A percentile compares a stretch with the other conserved stretches of the same genome.
These are phyloP conservation scores for Conchocele bisecta DNA, from an alignment of 2,888 invertebrate genomes.

Conservation along the genomic window DNA sequence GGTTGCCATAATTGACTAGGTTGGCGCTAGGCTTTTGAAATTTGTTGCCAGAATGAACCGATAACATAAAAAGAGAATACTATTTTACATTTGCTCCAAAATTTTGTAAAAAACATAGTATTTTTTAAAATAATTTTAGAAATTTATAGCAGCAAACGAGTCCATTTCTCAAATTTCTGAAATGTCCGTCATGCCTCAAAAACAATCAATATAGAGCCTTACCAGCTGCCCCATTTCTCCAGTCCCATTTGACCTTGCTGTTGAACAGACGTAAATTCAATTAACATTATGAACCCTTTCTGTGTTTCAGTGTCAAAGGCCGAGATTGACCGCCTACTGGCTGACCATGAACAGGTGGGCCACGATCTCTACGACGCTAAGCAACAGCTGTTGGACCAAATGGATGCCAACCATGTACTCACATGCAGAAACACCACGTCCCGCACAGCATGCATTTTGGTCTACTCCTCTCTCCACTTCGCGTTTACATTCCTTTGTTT, in stretches of 20 bases:
- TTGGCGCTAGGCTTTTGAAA: too few species aligned
- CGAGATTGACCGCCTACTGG: conserved; percentile 49
- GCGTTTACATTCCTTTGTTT: too few species aligned
- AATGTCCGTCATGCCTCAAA: not conserved
- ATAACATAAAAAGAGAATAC: too few species aligned
- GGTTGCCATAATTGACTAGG: too few species aligned
- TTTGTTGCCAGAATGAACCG: too few species aligned
- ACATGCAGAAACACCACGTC: too few species aligned
- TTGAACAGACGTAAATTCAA: not conserved
- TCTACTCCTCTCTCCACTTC: too few species aligned
- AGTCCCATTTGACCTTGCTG: not conserved
- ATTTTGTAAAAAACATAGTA: too few species aligned
- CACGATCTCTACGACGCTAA: conserved; percentile 68
- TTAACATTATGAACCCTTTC: not conserved
- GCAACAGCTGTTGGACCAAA: conserved; percentile 71
- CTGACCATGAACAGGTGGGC: conserved; percentile 69
- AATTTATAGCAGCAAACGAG: too few species aligned
- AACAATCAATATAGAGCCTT: not conserved
- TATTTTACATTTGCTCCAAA: too few species aligned
- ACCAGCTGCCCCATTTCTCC: not conserved
- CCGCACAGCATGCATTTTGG: too few species aligned
- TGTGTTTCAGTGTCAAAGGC: conserved; percentile 62
- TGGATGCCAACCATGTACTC: conserved; percentile 79
- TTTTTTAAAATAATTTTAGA: too few species aligned
- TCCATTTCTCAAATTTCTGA: not conserved